phyloP scores from a whole-genome alignment of 2,797 vertebrate genomes.

The Mycteria americana region DNA sequence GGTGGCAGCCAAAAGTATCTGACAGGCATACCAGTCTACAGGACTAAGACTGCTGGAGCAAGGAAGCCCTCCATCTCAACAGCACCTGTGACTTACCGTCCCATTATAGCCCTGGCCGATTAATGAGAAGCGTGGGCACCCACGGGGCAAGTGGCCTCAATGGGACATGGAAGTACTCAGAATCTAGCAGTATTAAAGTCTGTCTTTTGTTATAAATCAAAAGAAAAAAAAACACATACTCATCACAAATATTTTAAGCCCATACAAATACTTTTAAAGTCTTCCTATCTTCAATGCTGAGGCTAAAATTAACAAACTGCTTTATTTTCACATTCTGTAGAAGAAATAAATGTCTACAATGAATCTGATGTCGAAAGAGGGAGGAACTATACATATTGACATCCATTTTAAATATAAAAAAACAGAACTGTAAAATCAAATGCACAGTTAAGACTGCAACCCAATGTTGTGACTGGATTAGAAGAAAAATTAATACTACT shows the following conservation, averaged over 20 bases:
- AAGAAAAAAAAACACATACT: not conserved
- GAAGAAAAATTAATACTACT: not conserved
- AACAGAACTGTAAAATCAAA: not conserved
- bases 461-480: not conserved
- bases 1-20: not conserved
- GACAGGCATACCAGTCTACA: rapidly evolving
- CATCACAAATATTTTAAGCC: not conserved
- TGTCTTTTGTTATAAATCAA: not conserved
- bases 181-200: not conserved
- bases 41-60: not conserved
- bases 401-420: not conserved
- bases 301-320: not conserved
- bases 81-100: not conserved
- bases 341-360: not conserved
- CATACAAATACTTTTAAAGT: not conserved
- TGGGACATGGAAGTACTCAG: not conserved
- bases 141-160: not conserved
- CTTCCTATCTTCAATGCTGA: not conserved
- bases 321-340: not conserved
- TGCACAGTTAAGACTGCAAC: not conserved
- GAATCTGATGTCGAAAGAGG: not conserved
- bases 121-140: not conserved
- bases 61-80: not conserved
- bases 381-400: not conserved
- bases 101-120: rapidly evolving